Base-by-base conservation (phyloP, 2,888 invertebrate genomes). In the Spialia ferax region DNA sequence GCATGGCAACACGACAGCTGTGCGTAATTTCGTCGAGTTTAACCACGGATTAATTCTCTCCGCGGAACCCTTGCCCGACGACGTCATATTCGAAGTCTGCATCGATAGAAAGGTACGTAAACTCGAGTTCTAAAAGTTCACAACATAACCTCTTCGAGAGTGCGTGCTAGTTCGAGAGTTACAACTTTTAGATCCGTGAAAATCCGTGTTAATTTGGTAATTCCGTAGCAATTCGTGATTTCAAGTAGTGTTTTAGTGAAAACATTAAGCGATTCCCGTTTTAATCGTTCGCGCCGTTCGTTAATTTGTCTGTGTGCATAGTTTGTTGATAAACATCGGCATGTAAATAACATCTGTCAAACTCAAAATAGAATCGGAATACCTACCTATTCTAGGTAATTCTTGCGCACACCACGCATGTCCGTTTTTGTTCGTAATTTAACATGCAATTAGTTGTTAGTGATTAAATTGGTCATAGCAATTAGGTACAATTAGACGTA, bases 11-110 rank as follows among this genome's bases (percentile, higher is more conserved):
- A 95, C 96, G 70, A 98, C 98, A 32, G 98, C 98, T 18, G 95
- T 96, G 71, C 94, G 97, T 77, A 96, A 96, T 83, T 96, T 96
- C 78, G 96, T 96, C 65, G 97, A 97, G 83, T 98, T 97, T 83
- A 97, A 98, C 87, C 96, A 97, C 91, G 98, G 98, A n/a, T 89
- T 98, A 73, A 97, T 98, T 26, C 95, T 98, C 74, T 97, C 97
- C 79, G 95, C 96, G 5, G 96, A 97, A 76, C 97, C 98, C 3
- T 91, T 98, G 29, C 91, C 94, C 70, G 97, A 97, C 85, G 97
- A 98, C 93, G 95, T 96, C 71, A 89, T 97, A 67, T 98, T 98
- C 85, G 97, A 98, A 95, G 96, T 98, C 72, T 95, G 96, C 79
- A 97, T 98, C 80, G 98, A 98, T 83, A 96, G 96, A 91, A 98